Evolutionary conservation across 2,113 vertebrate genomes (phyloP).

Genomic region (Corythornis cristatus): DNA sequence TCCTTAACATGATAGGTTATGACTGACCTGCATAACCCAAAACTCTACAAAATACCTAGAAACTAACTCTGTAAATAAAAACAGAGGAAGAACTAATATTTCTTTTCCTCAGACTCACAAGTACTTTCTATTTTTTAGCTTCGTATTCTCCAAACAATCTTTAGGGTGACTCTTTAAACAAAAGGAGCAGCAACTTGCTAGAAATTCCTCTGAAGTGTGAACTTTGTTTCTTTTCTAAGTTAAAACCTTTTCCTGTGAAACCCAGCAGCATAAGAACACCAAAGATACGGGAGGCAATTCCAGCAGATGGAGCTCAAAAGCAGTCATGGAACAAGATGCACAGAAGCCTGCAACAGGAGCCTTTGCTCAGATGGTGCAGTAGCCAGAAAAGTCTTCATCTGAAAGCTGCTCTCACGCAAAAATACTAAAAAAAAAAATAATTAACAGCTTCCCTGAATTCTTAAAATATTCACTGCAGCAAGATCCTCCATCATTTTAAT

Average conservation of each 20-base stretch:
- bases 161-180: neutral
- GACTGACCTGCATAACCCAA: neutral
- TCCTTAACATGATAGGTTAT: neutral
- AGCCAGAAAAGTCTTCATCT: neutral
- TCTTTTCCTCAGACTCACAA: neutral
- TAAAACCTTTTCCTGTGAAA: neutral
- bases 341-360: neutral
- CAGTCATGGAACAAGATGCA: neutral
- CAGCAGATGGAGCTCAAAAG: constrained; percentile 73
- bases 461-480: neutral
- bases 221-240: neutral
- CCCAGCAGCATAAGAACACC: neutral
- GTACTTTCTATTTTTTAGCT: neutral
- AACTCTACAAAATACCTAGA: neutral
- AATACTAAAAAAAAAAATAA: fast-evolving
- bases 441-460: neutral
- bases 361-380: neutral
- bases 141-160: neutral
- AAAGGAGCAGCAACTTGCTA: neutral
- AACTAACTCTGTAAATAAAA: neutral
- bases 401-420: neutral
- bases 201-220: neutral
- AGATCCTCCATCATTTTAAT: neutral
- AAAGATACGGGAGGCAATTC: neutral
- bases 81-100: neutral